Evolutionary conservation across 1,140 invertebrate species (phyloP).

Genomic region (Lordiphosa stackelbergi): DNA sequence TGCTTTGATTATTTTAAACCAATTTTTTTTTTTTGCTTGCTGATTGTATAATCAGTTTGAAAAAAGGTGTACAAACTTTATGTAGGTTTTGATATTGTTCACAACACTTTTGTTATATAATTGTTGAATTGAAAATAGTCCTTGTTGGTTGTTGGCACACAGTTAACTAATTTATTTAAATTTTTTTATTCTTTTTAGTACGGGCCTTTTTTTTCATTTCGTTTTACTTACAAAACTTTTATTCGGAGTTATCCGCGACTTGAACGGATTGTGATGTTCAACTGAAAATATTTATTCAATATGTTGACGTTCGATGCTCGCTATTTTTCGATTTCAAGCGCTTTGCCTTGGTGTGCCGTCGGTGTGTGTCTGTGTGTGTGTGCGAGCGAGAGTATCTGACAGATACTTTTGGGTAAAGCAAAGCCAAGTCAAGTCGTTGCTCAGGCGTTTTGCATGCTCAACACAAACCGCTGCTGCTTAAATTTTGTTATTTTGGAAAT

Average conservation of each 20-base stretch:
- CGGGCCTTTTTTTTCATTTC: constrained; percentile 22
- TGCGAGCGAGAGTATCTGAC: constrained; percentile 26
- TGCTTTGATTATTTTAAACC: not conserved
- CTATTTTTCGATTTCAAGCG: constrained; percentile 63
- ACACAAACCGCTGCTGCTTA: not conserved
- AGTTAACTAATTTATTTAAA: constrained; percentile 7
- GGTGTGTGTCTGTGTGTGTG: constrained; percentile 15
- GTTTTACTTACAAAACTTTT: constrained; percentile 77
- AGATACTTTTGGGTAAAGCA: constrained; percentile 48
- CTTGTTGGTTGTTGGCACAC: not conserved
- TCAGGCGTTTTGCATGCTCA: too few relatives aligned
- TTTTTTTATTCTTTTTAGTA: constrained; percentile 14
- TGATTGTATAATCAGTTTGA: too few relatives aligned
- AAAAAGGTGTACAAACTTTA: constrained; percentile 46
- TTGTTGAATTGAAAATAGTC: constrained; percentile 14
- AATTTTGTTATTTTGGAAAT: constrained; percentile 57
- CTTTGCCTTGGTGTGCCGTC: constrained; percentile 47
- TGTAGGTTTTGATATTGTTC: constrained; percentile 31
- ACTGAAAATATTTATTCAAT: constrained; percentile 77
- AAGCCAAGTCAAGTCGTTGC: constrained; percentile 19
- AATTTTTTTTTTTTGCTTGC: too few relatives aligned
- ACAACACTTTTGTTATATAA: constrained; percentile 51
- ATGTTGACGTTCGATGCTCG: constrained; percentile 75
- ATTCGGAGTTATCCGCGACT: constrained; percentile 77
- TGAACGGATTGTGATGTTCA: constrained; percentile 78